A percentile compares a stretch with the other conserved stretches of the same genome.
Evolutionary conservation across 1,140 invertebrate genomes (phyloP).

Genomic region (Sarcophaga bullata): DNA sequence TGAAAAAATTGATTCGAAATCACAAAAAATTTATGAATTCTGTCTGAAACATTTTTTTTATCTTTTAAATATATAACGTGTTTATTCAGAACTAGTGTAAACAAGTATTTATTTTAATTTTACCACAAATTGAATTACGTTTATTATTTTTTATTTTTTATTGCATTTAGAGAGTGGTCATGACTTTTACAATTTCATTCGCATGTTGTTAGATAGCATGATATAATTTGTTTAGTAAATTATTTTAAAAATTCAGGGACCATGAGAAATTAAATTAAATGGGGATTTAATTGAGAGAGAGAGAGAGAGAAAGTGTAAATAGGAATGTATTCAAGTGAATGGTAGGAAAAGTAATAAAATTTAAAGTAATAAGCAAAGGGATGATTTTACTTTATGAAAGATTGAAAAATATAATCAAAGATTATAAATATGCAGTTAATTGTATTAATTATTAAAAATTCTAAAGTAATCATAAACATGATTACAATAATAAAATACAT

Average conservation of each 20-base stretch:
- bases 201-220: background rate
- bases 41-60: too few species aligned
- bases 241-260: background rate
- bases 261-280: background rate
- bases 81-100: background rate
- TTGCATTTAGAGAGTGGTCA: background rate
- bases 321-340: too few species aligned
- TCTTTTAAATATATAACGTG: background rate
- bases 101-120: background rate
- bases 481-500: too few species aligned
- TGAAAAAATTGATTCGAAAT: too few species aligned
- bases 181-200: background rate
- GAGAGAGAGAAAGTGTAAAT: background rate
- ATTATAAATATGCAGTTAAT: too few species aligned
- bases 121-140: background rate
- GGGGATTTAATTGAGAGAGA: background rate
- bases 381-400: too few species aligned
- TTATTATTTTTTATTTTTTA: background rate
- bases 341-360: too few species aligned
- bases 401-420: too few species aligned
- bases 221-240: constrained; percentile 11
- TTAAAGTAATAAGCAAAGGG: too few species aligned
- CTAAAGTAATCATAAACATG: too few species aligned
- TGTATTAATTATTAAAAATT: too few species aligned
- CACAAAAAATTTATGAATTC: too few species aligned